Evolutionary conservation across 2,888 invertebrate species (phyloP), one percentile per base, ranked within the genome.

Genomic region (Tinea pellionella): DNA sequence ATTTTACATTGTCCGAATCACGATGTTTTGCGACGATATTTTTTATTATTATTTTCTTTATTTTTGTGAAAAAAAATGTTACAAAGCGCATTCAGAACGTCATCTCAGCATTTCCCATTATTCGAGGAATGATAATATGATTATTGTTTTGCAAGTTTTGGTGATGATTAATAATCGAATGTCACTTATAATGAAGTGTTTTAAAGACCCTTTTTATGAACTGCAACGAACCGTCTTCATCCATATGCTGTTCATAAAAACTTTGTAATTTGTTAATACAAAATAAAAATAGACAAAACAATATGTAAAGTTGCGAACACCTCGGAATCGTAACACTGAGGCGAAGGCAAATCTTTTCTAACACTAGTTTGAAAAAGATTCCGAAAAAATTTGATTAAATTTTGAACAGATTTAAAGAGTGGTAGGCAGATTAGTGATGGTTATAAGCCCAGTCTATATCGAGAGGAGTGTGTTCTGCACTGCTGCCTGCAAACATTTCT

Each of bases 1-100:
- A 82, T 77, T 83, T 84, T 77, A 84, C 83, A 85, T 85, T 84
- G 85, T 83, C 84, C 84, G 78, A 77, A 77, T 74, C 72, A 69
- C 72, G 73, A 72, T 70, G 69, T 74, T 68, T 72, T 74, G 76
- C 73, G 77, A 73, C 73, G 78, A 78, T 83, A 80, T 83, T 80
- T 83, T 76, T 80, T 16, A n/a, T 13, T 51, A 51, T 29, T 24
- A 55, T 55, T 55, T 19, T 18, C 18, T 55, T 55, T 24, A 24
- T 73, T 74, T 73, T 75, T 75, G 71, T 16, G 2, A 15, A 47
- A 15, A 47, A 47, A 47, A 13, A 67, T n/a, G 72, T 70, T 69
- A 77, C 73, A 78, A 80, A 77, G 78, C 77, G 71, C 73, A 71
- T 83, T 84, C 84, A 85, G 84, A 55, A 55, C 24, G 6, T 29